Percentiles rank a stretch among this genome's conserved stretches.
phyloP scores from a whole-genome alignment of 1,140 invertebrate genomes.

The Phymastichus coffea region DNA sequence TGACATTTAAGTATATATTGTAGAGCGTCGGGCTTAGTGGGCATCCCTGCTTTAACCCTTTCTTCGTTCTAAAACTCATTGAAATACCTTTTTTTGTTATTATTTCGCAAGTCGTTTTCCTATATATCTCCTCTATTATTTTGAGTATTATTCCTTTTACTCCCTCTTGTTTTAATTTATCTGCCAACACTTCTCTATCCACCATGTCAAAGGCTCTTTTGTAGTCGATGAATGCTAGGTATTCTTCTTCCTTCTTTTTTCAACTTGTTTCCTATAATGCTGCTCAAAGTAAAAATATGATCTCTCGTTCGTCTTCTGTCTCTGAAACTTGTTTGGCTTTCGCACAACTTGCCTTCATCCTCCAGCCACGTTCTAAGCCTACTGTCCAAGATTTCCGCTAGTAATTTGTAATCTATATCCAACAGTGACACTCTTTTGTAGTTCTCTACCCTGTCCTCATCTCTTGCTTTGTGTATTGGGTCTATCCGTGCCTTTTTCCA shows the following conservation, averaged over 20 bases:
- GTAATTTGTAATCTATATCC: conserved; percentile 7
- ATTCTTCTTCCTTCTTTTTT: conserved; percentile 11
- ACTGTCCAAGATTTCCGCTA: no score
- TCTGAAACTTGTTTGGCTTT: conserved; percentile 14
- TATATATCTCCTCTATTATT: no score
- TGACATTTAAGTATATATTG: no score
- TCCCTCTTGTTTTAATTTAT: not conserved
- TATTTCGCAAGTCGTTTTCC: no score
- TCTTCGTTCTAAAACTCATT: no score
- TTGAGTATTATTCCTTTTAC: not conserved
- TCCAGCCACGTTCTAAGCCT: not conserved
- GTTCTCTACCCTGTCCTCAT: not conserved
- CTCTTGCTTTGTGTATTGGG: not conserved
- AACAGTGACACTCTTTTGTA: conserved; percentile 3
- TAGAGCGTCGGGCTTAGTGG: no score
- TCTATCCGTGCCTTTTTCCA: not conserved
- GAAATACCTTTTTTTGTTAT: no score
- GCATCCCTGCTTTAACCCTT: no score
- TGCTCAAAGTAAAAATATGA: conserved; percentile 6
- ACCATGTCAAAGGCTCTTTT: conserved; percentile 6
- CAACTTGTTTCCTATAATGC: conserved; percentile 7
- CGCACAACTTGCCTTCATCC: not conserved
- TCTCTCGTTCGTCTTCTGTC: conserved; percentile 8
- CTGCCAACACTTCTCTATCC: not conserved
- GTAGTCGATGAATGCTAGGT: conserved; percentile 6